These are phyloP conservation scores for Chaetodon auriga DNA, from an alignment of 2,113 vertebrate genomes.

Conservation along the genomic window DNA sequence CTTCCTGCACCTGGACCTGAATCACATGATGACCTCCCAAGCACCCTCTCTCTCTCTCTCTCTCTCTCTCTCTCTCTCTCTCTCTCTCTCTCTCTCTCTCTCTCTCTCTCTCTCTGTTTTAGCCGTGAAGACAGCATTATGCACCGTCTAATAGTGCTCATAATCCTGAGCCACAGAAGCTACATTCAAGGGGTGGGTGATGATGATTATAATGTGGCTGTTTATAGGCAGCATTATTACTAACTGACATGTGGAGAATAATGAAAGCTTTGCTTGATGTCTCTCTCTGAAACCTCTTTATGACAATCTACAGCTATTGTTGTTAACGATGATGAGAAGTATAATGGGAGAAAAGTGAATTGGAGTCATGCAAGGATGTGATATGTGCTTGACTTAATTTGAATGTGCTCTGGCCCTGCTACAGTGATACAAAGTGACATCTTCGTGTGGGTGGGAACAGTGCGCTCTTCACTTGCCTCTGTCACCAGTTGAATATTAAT, in stretches of 20 bases:
- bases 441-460: neutral
- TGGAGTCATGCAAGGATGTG: constrained; percentile 26
- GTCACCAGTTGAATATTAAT: constrained; percentile 21
- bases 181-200: constrained; percentile 39
- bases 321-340: constrained; percentile 53
- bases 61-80: constrained; percentile 21
- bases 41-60: neutral
- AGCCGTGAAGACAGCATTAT: constrained; percentile 13
- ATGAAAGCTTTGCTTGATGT: constrained; percentile 46
- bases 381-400: constrained; percentile 47
- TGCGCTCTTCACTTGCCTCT: constrained; percentile 7
- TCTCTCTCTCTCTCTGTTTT: neutral
- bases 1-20: neutral
- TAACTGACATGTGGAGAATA: constrained; percentile 47
- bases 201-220: constrained; percentile 56
- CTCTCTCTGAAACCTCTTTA: constrained; percentile 55
- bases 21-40: neutral
- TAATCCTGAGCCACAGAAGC: constrained; percentile 29
- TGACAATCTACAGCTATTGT: constrained; percentile 52
- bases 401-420: constrained; percentile 27
- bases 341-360: constrained; percentile 44
- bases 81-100: no score
- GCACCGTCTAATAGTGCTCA: constrained; percentile 1
- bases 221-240: constrained; percentile 50
- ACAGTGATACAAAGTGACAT: constrained; percentile 21